These are phyloP conservation scores for Lophochroa leadbeateri DNA, from an alignment of 2,113 vertebrate genomes.

Conservation along the genomic window DNA sequence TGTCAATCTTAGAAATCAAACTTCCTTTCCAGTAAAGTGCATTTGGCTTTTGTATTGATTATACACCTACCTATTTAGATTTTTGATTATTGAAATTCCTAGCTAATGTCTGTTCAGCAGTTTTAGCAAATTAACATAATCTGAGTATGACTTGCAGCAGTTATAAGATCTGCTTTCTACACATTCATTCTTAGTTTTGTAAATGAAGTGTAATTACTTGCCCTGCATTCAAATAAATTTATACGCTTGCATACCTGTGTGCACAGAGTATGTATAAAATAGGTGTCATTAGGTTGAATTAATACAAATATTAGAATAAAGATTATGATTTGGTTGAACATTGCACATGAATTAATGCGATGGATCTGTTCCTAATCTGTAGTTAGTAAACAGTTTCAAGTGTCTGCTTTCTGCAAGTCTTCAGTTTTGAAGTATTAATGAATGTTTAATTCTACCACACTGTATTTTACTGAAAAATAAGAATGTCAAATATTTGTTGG, in stretches of 20 bases:
- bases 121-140: neutral
- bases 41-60: neutral
- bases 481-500: neutral
- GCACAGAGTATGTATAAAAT: neutral
- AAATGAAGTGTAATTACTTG: neutral
- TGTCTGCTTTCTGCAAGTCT: neutral
- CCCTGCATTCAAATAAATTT: neutral
- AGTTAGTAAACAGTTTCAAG: neutral
- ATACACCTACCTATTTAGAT: neutral
- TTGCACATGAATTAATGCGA: fast-evolving
- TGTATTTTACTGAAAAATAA: neutral
- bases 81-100: neutral
- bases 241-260: neutral
- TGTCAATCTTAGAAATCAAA: neutral
- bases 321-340: neutral
- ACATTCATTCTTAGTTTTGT: neutral
- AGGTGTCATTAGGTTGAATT: neutral
- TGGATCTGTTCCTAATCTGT: neutral
- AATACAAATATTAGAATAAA: neutral
- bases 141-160: neutral
- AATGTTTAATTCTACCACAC: neutral
- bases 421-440: neutral
- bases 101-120: neutral
- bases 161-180: neutral
- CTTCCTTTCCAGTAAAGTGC: neutral